These are phyloP conservation scores for Leucoraja erinaceus DNA, from an alignment of 2,113 vertebrate genomes.

Conservation along the genomic window DNA sequence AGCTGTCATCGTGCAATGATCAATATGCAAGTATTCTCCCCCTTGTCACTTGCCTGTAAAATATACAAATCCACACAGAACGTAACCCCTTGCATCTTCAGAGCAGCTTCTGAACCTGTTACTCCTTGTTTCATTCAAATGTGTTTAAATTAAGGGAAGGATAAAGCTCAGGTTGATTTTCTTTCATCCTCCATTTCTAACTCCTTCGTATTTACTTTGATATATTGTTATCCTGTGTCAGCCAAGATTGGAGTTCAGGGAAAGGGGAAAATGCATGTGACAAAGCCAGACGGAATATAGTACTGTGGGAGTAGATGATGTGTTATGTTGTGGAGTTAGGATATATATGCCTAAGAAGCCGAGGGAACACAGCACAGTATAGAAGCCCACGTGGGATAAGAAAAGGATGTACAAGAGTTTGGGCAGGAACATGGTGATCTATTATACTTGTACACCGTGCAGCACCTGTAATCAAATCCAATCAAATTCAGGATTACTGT, in stretches of 20 bases:
- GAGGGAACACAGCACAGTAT: not conserved
- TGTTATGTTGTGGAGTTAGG: not conserved
- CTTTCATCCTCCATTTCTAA: slow-evolving; percentile 23
- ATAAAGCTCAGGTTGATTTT: not conserved
- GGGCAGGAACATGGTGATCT: not conserved
- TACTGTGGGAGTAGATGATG: not conserved
- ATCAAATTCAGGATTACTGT: not conserved
- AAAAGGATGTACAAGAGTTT: not conserved
- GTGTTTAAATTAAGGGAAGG: slow-evolving; percentile 16
- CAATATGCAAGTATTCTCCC: slow-evolving; percentile 38
- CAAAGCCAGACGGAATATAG: not conserved
- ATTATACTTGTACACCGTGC: not conserved
- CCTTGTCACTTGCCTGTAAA: slow-evolving; percentile 31
- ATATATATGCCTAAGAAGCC: not conserved
- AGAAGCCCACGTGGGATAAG: not conserved
- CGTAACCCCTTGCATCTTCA: slow-evolving; percentile 9
- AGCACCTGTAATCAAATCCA: not conserved
- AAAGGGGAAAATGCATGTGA: slow-evolving; percentile 7
- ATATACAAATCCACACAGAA: slow-evolving; percentile 29
- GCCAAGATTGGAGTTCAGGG: not conserved
- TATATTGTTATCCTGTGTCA: not conserved
- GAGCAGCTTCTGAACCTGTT: not conserved
- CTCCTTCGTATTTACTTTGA: slow-evolving; percentile 13
- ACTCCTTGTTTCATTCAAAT: slow-evolving; percentile 12
- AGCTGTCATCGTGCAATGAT: slow-evolving; percentile 25